Base-by-base conservation (phyloP, 37 sponge, comb jelly and placozoan species). In the Cladorhizidae sp. region DNA sequence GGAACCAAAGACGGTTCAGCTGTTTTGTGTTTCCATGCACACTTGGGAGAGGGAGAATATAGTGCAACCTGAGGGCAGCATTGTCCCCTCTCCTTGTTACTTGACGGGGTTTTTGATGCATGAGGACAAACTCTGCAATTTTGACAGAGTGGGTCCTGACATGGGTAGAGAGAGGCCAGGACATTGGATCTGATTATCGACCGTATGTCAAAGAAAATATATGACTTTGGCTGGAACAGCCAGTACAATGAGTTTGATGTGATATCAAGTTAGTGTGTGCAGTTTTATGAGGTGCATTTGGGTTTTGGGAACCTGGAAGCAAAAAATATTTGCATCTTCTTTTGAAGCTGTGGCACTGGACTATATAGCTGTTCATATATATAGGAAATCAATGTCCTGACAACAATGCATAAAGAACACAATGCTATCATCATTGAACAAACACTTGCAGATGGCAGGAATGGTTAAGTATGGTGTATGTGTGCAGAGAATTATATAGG, bases 221-320 rank as follows among this genome's bases (percentile, higher is more conserved):
- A 20, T 12, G 64, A 70, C 0, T 90, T 57, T 80, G 90, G 90
- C 1, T 78, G 83, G 84, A 91, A 82, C 59, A 91, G 79, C 45
- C 87, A 91, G 32, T 91, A 91, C 74, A 82, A 74, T 40, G 87
- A 93, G 36, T 89, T 88, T 80, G 81, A 89, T 64, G 39, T 93
- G 1, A 45, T 71, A 17, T 49, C 57, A 20, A 58, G 88, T 92
- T 59, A 74, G 64, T 63, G 28, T 26, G 21, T 52, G 25, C 77
- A 90, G 85, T 52, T 35, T 50, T 64, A 36, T 90, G 90, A 86
- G 49, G 2, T 5, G 69, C n/a, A n/a, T n/a, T n/a, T n/a, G n/a
- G n/a, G n/a, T n/a, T n/a, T n/a, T n/a, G n/a, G n/a, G n/a, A n/a
- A n/a, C n/a, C n/a, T n/a, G n/a, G n/a, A n/a, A n/a, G n/a, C n/a